Evolutionary conservation across 2,113 vertebrate genomes (phyloP), one percentile per base, ranked within the genome.

Genomic region (Cariama cristata): DNA sequence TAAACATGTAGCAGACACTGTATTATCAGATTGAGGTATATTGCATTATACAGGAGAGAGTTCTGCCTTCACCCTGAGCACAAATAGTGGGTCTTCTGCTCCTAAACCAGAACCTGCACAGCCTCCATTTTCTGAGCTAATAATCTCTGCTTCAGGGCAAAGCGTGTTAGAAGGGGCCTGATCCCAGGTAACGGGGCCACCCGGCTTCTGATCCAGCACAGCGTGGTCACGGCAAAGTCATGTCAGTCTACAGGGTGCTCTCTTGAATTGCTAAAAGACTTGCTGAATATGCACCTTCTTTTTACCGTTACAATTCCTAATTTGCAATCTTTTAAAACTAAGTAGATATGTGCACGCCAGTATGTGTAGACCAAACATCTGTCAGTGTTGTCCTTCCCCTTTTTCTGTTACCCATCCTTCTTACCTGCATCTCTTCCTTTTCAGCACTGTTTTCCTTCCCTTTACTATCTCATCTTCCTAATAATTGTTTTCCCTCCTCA

Each of bases 181-280:
- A 60, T 44, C 45, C 45, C 60, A n/a, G 60, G 14, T 55, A 28
- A 4, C 0, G 0, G 20, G 69, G 52, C 10, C 47, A 11, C 35
- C 27, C 27, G 64, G 6, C 63, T 63, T 58, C 30, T 47, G n/a
- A 26, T 13, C 47, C 28, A 38, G n/a, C 28, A 28, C 33, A 10
- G 5, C 2, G 0, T 11, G 15, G 14, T 42, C 45, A 38, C 2
- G 2, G 45, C 42, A 12, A 33, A 32, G 58, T 20, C 1, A 0
- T 6, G 10, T 3, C 74, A 28, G 21, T 8, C 35, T 32, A 12
- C 16, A 17, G 53, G 7, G 4, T 24, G 8, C 26, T 68, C 22
- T 30, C 44, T 6, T 28, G 53, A 6, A 20, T 10, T 8, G 19
- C 24, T 2, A 3, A 47, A 49, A 59, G 6, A n/a, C 14, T n/a